Base-by-base conservation (phyloP, 1,140 invertebrate species). In the Apis cerana region DNA sequence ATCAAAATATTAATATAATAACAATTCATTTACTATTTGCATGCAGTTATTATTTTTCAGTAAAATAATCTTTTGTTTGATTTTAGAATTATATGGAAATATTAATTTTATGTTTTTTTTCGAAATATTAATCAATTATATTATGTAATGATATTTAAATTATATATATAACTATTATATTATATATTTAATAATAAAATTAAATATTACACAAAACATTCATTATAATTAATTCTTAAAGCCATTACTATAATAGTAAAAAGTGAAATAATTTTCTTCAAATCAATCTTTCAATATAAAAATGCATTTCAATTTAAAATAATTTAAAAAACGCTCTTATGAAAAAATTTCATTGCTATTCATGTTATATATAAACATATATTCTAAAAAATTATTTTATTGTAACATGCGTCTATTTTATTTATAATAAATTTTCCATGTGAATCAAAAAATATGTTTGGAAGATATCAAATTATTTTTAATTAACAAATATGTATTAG, bases 311-410 rank as follows among this genome's bases (percentile, higher is more conserved):
- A 43, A 43, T 43, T 43, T 48, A 4, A 17, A 71, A 72, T 21
- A 52, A 17, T 52, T 79, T 19, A 10, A 81, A 75, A 75, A 75
- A 81, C 17, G 58, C 33, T 54, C 54, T 17, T 62, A 58, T 52
- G 78, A 62, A 59, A 75, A 27, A 17, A n/a, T n/a, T 52, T 1
- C 4, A 27, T 69, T 17, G 48, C n/a, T 17, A n/a, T 65, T 64
- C 23, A n/a, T 54, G 13, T 7, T 13, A 8, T 75, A 43, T 43
- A 43, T 43, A 43, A 43, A 43, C 5, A 43, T 43, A 43, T 43
- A 43, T 75, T 21, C n/a, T 50, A 43, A 17, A 67, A 74, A 74
- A 65, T 50, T 12, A 33, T 17, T 50, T 19, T n/a, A 64, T 15
- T 23, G 43, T 21, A 70, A 33, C 27, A 23, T 56, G 7, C 17